phyloP scores from a whole-genome alignment of 2,113 vertebrate species.

The Tauraco erythrolophus region DNA sequence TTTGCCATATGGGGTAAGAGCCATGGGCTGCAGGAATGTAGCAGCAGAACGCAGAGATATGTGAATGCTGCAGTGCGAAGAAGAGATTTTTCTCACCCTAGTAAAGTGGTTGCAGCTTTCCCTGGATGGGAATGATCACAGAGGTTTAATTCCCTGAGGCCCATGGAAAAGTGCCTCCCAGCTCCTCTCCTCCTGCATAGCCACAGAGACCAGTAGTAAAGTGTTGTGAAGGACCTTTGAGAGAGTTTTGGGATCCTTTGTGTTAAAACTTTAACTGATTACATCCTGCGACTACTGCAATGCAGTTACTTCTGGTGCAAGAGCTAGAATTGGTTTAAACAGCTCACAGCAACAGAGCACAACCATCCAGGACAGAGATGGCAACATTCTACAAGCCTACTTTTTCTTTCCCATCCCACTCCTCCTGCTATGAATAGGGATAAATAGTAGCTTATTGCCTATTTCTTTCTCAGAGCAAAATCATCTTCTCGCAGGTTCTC shows the following conservation, averaged over 20 bases:
- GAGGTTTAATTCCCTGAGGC: background rate
- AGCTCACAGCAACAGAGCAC: background rate
- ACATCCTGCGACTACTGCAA: slow-evolving; percentile 13
- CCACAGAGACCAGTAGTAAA: background rate
- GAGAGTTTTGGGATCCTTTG: background rate
- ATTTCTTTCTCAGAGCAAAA: background rate
- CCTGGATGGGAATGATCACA: background rate
- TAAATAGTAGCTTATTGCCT: background rate
- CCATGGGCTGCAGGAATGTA: background rate
- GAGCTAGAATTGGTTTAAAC: slow-evolving; percentile 6
- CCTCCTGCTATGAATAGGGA: background rate
- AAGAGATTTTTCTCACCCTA: background rate
- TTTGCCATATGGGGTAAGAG: slow-evolving; percentile 30
- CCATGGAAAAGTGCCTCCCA: background rate
- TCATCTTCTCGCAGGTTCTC: background rate
- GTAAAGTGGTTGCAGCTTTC: background rate
- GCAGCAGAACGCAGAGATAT: background rate
- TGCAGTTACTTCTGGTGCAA: slow-evolving; percentile 58
- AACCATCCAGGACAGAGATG: background rate
- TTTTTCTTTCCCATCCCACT: background rate
- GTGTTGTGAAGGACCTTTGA: background rate
- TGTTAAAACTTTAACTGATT: slow-evolving; percentile 50
- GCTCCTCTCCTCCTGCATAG: background rate
- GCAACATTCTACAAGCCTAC: background rate
- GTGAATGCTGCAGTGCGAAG: slow-evolving; percentile 10